Evolutionary conservation across 2,797 vertebrate species (phyloP), one percentile per base, ranked within the genome.

Genomic region (Etheostoma perlongum): DNA sequence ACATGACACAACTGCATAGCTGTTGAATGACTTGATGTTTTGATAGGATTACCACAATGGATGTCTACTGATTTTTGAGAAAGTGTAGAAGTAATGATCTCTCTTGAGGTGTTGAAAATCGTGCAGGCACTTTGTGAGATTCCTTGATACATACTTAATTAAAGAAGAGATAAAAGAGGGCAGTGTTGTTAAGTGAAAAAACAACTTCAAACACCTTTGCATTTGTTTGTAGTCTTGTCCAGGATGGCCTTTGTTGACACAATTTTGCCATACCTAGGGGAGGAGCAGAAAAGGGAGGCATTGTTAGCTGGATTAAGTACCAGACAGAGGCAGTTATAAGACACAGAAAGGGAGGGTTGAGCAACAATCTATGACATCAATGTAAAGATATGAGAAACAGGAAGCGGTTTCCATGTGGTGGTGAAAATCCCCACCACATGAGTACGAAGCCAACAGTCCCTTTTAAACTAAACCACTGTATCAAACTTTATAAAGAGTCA

Each of bases 181-280:
- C 4, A 16, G 15, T 25, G 60, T 0, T 53, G 53, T 21, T 62
- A 65, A 67, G 5, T 73, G 23, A 76, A 27, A 66, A 64, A 44
- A 42, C 36, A 71, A 57, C 33, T 4, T 79, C 75, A 93, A 94
- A 74, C 95, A 99, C 98, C 98, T 99, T 99, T 99, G 91, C 98
- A 99, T 95, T 98, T 99, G 95, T 99, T 99, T 82, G 98, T 99
- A 57, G 98, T 96, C 92, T 99, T 99, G 94, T 99, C 98, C 96
- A 99, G 94, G 94, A 99, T 99, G 69, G 98, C 98, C 92, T 99
- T 99, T 1, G 98, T 99, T 85, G 98, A 99, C 60, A 99, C 98
- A 69, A 99, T 99, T 96, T 99, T 99, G 82, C 98, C 98, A 82
- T 99, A 99, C 94, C 98, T 99, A 86, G 86, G 70, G 91, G 53